phyloP scores from a whole-genome alignment of 2,113 vertebrate genomes.

The Myxocyprinus asiaticus region DNA sequence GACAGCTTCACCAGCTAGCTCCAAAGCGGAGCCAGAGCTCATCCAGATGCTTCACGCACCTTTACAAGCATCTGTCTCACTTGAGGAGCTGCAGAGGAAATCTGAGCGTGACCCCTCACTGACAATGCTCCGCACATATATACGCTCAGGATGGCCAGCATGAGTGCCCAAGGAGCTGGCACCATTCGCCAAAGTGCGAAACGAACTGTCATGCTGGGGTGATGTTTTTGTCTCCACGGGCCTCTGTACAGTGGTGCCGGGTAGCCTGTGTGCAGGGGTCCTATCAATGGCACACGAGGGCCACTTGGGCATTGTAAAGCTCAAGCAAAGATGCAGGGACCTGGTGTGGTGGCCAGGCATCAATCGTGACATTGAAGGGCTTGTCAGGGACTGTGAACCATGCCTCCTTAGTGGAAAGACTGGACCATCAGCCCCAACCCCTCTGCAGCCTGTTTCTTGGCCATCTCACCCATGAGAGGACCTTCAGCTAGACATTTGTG shows the following conservation, averaged over 20 bases:
- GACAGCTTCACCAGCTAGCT: neutral
- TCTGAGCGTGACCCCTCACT: conserved; percentile 14
- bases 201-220: conserved; percentile 28
- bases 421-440: neutral
- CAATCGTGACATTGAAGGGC: neutral
- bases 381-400: neutral
- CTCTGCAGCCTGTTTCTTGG: neutral
- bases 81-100: conserved; percentile 8
- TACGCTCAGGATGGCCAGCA: conserved; percentile 7
- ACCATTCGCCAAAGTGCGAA: neutral
- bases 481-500: neutral
- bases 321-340: neutral
- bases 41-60: conserved; percentile 16
- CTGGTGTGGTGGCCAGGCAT: neutral
- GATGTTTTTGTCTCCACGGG: conserved; percentile 18
- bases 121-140: conserved; percentile 1
- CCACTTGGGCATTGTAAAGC: neutral
- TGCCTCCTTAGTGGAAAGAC: neutral
- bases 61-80: neutral
- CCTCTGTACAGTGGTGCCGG: conserved; percentile 8
- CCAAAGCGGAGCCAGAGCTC: conserved; percentile 18
- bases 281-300: neutral
- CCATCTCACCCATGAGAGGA: conserved; percentile 20
- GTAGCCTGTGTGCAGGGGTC: neutral
- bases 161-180: neutral